Evolutionary conservation across 2,113 vertebrate species (phyloP).

Genomic region (Pomatostomus ruficeps): DNA sequence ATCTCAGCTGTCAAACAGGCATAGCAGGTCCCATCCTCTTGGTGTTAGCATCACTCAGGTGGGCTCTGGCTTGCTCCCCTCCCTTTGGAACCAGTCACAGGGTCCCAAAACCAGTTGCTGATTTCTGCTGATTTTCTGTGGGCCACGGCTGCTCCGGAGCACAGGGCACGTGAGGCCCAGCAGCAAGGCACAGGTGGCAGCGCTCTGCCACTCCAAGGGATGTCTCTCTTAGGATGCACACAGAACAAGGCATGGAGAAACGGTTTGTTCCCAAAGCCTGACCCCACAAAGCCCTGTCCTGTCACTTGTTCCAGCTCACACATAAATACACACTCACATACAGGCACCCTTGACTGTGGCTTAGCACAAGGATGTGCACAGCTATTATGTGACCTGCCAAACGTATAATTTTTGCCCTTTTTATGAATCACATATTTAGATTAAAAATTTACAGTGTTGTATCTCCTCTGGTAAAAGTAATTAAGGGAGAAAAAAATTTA

Average conservation of each 20-base stretch:
- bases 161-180: accelerated
- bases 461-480: not conserved
- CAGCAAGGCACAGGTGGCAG: accelerated
- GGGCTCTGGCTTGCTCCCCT: not conserved
- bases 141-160: not conserved
- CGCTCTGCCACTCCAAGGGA: too few species aligned
- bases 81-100: not conserved
- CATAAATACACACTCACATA: too few species aligned
- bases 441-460: not conserved
- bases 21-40: not conserved
- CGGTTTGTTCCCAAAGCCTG: not conserved
- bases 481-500: not conserved
- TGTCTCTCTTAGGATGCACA: not conserved
- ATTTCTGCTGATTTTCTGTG: accelerated
- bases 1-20: not conserved
- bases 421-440: not conserved
- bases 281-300: not conserved
- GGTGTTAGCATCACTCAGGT: not conserved
- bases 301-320: not conserved
- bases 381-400: not conserved
- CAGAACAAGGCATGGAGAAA: not conserved
- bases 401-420: not conserved
- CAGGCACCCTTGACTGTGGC: not conserved
- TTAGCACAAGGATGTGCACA: not conserved
- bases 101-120: not conserved